A percentile compares a stretch with the other conserved stretches of the same genome.
These are phyloP conservation scores for Allygus modestus DNA, from an alignment of 2,888 invertebrate genomes.

Conservation along the genomic window DNA sequence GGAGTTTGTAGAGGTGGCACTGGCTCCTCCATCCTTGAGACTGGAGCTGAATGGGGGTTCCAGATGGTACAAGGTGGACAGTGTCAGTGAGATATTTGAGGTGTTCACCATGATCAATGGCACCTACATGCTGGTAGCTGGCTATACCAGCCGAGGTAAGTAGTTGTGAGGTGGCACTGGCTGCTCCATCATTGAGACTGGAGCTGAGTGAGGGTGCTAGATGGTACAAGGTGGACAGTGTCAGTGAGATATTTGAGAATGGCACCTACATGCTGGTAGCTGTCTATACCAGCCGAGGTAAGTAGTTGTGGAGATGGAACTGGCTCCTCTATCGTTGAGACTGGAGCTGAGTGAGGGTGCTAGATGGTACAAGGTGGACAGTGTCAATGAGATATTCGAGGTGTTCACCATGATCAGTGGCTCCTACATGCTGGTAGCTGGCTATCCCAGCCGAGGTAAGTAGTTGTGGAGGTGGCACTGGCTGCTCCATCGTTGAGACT, in stretches of 20 bases:
- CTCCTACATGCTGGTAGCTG: constrained; percentile 81
- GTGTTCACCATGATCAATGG: constrained; percentile 76
- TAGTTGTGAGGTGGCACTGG: constrained; percentile 6
- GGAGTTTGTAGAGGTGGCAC: constrained; percentile 28
- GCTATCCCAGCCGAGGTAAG: too few species aligned
- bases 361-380: constrained; percentile 79
- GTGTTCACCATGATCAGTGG: constrained; percentile 76
- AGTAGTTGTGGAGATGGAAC: constrained; percentile 16
- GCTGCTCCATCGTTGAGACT: constrained; percentile 49
- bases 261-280: too few species aligned
- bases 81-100: constrained; percentile 78
- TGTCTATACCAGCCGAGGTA: too few species aligned
- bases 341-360: constrained; percentile 72
- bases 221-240: constrained; percentile 79
- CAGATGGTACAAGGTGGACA: constrained; percentile 79
- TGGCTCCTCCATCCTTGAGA: constrained; percentile 38
- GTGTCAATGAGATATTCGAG: constrained; percentile 78
- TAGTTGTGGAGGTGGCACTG: constrained; percentile 7
- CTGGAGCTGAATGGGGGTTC: constrained; percentile 72
- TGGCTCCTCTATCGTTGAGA: constrained; percentile 35
- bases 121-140: constrained; percentile 81
- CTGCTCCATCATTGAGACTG: constrained; percentile 49
- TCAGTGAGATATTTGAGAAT: constrained; percentile 79
- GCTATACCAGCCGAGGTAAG: constrained; percentile 80
- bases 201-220: constrained; percentile 72